These are phyloP conservation scores for Crotalus viridis DNA, from an alignment of 2,113 vertebrate genomes.

Conservation along the genomic window DNA sequence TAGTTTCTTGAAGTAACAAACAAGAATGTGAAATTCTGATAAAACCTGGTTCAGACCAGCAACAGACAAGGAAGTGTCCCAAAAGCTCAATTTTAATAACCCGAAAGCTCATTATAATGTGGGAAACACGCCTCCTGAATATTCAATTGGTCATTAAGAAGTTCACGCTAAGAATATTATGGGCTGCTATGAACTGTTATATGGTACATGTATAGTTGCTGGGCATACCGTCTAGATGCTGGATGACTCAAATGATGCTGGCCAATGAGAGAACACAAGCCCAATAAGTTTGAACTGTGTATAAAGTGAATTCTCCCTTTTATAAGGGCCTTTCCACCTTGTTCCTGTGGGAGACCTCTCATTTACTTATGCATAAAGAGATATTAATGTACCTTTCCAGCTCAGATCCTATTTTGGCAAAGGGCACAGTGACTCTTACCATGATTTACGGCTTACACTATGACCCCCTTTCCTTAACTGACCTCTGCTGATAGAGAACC, in stretches of 20 bases:
- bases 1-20: neutral
- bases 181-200: neutral
- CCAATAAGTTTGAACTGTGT: too few species aligned
- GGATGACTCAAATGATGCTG: too few species aligned
- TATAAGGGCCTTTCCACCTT: too few species aligned
- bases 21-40: neutral
- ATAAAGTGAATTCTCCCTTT: too few species aligned
- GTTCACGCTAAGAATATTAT: neutral
- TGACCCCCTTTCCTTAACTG: neutral
- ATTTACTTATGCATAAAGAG: too few species aligned
- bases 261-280: too few species aligned
- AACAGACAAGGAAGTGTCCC: neutral
- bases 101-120: neutral
- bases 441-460: too few species aligned
- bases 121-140: neutral
- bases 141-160: neutral
- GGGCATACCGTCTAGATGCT: neutral
- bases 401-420: too few species aligned
- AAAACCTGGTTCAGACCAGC: neutral
- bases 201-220: neutral
- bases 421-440: too few species aligned
- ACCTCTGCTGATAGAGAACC: neutral
- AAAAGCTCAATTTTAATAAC: neutral
- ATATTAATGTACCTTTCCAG: too few species aligned
- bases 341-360: too few species aligned